phyloP scores from a whole-genome alignment of 2,888 invertebrate species.

The Matsumyia berberina region DNA sequence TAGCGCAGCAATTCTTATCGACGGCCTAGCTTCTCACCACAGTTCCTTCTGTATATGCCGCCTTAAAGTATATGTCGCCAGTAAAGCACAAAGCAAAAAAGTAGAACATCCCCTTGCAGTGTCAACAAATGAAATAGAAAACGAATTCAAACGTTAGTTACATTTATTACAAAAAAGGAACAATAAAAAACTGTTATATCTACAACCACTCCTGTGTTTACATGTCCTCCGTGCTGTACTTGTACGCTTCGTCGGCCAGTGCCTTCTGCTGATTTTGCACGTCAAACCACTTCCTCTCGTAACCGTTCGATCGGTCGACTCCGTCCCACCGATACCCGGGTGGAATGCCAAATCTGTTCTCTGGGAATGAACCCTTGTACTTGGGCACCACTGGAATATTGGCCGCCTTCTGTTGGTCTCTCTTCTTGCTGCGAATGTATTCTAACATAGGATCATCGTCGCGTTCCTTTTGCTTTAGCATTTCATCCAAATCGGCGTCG shows the following conservation, averaged over 20 bases:
- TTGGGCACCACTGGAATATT: constrained; percentile 87
- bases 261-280: constrained; percentile 90
- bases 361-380: constrained; percentile 94
- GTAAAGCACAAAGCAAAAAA: no score
- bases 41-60: no score
- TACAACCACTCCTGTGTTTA: constrained; percentile 83
- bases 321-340: constrained; percentile 99
- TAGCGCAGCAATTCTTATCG: no score
- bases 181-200: constrained; percentile 1
- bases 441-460: constrained; percentile 97
- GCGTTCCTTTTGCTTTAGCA: constrained; percentile 89
- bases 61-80: no score
- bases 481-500: constrained; percentile 94
- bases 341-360: constrained; percentile 95
- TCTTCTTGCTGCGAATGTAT: constrained; percentile 90
- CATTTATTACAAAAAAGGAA: constrained; percentile 57
- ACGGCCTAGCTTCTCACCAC: no score
- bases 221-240: constrained; percentile 98
- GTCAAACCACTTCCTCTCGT: constrained; percentile 95
- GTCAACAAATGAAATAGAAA: constrained; percentile 1
- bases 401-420: constrained; percentile 84
- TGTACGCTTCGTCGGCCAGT: constrained; percentile 93
- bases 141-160: background rate
- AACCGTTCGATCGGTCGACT: constrained; percentile 98
- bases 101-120: no score